Percentiles rank a stretch among this genome's conserved stretches.
Conservation (phyloP, 2,113 vertebrate genomes). For the Megaleporinus macrocephalus region DNA sequence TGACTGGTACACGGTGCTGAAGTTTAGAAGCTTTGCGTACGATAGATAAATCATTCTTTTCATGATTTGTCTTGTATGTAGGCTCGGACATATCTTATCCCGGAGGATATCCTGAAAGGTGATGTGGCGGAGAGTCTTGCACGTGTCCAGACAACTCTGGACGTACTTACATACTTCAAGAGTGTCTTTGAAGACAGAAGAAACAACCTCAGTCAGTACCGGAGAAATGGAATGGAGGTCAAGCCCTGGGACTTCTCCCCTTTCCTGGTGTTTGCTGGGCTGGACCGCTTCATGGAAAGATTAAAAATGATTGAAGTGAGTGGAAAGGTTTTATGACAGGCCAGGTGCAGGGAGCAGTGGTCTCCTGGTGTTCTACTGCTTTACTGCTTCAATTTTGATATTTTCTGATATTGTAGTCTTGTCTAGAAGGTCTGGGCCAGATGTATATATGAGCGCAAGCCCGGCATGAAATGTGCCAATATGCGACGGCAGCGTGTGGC, state of each 20-base stretch:
- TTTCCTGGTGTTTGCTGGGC: constrained; percentile 77
- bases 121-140: constrained; percentile 83
- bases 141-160: constrained; percentile 76
- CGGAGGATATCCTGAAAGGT: constrained; percentile 88
- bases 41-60: background rate
- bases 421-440: too few relatives aligned
- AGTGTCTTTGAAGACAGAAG: constrained; percentile 76
- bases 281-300: constrained; percentile 82
- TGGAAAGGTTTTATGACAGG: background rate
- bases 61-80: constrained; percentile 53
- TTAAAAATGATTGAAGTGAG: constrained; percentile 81
- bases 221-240: constrained; percentile 70
- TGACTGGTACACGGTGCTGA: background rate
- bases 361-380: background rate
- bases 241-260: constrained; percentile 84
- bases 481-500: too few relatives aligned
- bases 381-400: background rate
- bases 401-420: background rate
- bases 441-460: too few relatives aligned
- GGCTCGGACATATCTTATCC: constrained; percentile 81
- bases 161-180: constrained; percentile 80
- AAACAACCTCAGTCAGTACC: constrained; percentile 76
- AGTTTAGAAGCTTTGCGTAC: background rate
- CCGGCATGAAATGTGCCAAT: too few relatives aligned
- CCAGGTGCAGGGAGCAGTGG: background rate